Evolutionary conservation across 2,797 vertebrate species (phyloP), one percentile per base, ranked within the genome.

Genomic region (Corythornis leucogaster): DNA sequence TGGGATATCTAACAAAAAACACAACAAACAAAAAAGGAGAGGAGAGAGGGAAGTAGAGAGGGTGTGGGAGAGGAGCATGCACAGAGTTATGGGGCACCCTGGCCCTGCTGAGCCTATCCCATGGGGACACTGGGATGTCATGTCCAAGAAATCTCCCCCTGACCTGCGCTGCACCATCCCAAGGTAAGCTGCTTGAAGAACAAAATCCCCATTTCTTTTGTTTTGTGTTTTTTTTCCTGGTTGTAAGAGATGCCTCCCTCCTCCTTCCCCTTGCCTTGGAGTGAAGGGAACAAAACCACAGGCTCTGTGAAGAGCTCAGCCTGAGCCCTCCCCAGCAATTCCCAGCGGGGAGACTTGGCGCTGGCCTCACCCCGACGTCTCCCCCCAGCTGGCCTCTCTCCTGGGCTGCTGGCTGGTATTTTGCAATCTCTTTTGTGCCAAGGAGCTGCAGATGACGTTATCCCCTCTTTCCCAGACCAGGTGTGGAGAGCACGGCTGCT

Each of bases 331-430:
- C 73, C 55, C 64, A 70, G 45, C 50, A 46, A 7, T 66, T 92
- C 76, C 82, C 82, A 9, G 66, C 87, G 61, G 79, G 90, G 80
- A 92, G 66, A 40, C 33, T 92, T 93, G 82, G 89, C 91, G 3
- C 5, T 28, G 53, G 81, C 63, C 61, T 92, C 73, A n/a, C 79
- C 78, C 79, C 8, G 18, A 18, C 26, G 15, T 63, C 45, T 71
- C n/a, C 38, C 92, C 89, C 62, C 82, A 71, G 87, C 94, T 92
- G 93, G 87, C 91, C 89, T 82, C 93, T 92, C 67, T 58, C 30
- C 85, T 63, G 80, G 91, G 62, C 87, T 6, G 3, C 85, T 68
- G 73, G 80, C 46, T 94, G 94, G 79, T 57, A 35, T 89, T 66
- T 30, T n/a, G 38, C 62, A 38, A 5, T 3, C 0, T 0, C 46